Conservation (phyloP, 2,797 vertebrate species). For the Scolopax rusticola region DNA sequence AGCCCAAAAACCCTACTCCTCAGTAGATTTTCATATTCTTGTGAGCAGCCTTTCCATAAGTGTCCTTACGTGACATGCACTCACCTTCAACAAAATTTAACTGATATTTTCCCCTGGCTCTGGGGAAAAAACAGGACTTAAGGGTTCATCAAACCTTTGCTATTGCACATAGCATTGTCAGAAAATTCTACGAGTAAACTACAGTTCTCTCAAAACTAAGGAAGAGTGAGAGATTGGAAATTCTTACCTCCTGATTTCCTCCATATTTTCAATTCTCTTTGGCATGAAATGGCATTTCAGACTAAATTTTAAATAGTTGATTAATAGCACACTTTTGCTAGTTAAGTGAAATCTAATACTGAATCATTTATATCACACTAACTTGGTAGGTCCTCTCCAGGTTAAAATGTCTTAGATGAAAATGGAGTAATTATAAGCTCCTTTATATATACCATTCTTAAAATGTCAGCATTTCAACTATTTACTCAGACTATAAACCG, state of each 20-base stretch:
- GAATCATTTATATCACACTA: background rate
- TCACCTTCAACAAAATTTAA: background rate
- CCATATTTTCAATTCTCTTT: background rate
- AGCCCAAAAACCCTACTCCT: background rate
- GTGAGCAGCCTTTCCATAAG: background rate
- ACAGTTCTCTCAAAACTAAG: background rate
- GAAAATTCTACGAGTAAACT: background rate
- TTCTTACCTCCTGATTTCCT: background rate
- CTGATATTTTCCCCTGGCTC: background rate
- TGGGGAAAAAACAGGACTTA: background rate
- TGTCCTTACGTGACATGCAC: background rate
- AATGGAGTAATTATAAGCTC: background rate
- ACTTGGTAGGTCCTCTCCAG: background rate
- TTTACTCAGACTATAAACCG: background rate
- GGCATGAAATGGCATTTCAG: background rate
- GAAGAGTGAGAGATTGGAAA: background rate
- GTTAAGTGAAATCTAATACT: background rate
- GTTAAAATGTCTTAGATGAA: background rate
- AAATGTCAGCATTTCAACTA: background rate
- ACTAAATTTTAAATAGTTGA: background rate
- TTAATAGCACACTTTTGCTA: background rate
- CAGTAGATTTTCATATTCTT: background rate
- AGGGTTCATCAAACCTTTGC: background rate
- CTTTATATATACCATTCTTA: background rate
- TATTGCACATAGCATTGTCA: background rate